Evolutionary conservation across 2,888 invertebrate genomes (phyloP).

Genomic region (Blomia tropicalis): DNA sequence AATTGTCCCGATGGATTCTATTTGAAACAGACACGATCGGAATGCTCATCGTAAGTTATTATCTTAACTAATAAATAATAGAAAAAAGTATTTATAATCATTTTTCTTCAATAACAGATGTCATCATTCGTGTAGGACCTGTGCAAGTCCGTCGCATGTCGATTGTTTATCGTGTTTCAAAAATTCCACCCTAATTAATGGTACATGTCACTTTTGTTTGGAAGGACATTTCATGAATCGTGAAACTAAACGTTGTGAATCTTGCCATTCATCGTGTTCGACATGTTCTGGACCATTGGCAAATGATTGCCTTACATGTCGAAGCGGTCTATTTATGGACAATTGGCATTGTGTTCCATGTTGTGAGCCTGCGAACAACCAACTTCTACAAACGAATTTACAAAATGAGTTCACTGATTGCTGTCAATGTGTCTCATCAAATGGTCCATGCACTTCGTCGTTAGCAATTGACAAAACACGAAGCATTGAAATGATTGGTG

Average conservation of each 20-base stretch:
- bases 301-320: constrained; percentile 21
- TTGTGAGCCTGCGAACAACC: constrained; percentile 7
- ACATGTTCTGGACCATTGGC: constrained; percentile 27
- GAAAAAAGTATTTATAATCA: too few species aligned
- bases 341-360: constrained; percentile 25
- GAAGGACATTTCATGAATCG: constrained; percentile 32
- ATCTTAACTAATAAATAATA: not conserved
- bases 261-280: constrained; percentile 29
- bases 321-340: constrained; percentile 21
- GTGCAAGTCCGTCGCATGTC: constrained; percentile 25
- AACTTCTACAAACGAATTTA: constrained; percentile 22
- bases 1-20: constrained; percentile 27
- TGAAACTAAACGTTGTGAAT: constrained; percentile 25
- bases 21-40: constrained; percentile 2
- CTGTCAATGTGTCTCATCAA: constrained; percentile 24
- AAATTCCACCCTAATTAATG: constrained; percentile 55
- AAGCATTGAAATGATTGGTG: constrained; percentile 15
- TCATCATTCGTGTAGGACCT: constrained; percentile 27
- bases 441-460: constrained; percentile 12
- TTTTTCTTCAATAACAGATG: too few species aligned
- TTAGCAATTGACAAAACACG: constrained; percentile 18
- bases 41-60: constrained; percentile 20
- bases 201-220: constrained; percentile 57
- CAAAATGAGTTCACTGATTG: constrained; percentile 25
- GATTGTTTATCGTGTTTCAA: constrained; percentile 56